phyloP scores from a whole-genome alignment of 2,888 invertebrate genomes.

The Hirtodrosophila trivittata region DNA sequence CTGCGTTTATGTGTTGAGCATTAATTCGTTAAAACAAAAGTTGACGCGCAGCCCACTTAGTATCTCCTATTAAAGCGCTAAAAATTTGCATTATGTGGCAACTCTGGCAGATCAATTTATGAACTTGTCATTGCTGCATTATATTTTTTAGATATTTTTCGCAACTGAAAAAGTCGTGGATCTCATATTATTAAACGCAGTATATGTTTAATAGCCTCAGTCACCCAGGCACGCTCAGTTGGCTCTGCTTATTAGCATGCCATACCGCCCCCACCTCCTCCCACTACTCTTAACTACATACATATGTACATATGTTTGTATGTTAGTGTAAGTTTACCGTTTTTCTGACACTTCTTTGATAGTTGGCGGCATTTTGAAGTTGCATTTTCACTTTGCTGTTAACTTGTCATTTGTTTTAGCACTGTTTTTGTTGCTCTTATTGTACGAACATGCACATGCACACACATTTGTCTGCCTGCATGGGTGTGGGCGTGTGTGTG shows the following conservation, averaged over 20 bases:
- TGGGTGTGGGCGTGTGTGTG: background rate
- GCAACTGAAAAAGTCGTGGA: background rate
- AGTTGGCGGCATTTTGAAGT: conserved; percentile 54
- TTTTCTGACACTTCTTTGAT: conserved; percentile 36
- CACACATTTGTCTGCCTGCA: background rate
- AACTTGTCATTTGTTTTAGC: conserved; percentile 33
- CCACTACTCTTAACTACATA: background rate
- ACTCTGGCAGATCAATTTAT: too few relatives aligned
- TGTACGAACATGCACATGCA: conserved; percentile 12
- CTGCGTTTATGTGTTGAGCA: too few relatives aligned
- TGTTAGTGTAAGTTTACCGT: conserved; percentile 20
- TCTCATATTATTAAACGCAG: background rate
- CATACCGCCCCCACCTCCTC: background rate
- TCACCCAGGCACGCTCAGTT: conserved; percentile 21
- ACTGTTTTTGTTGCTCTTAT: conserved; percentile 21
- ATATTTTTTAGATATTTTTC: background rate
- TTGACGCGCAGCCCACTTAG: too few relatives aligned
- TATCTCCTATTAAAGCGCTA: too few relatives aligned
- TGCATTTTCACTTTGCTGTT: conserved; percentile 46
- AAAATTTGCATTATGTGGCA: too few relatives aligned
- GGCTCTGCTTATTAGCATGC: conserved; percentile 35
- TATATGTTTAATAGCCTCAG: conserved; percentile 15
- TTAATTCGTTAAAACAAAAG: too few relatives aligned
- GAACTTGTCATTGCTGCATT: too few relatives aligned
- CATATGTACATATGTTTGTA: conserved; percentile 5